Conservation (phyloP, 2,797 vertebrate species). For the Hephaestus fuliginosus region DNA sequence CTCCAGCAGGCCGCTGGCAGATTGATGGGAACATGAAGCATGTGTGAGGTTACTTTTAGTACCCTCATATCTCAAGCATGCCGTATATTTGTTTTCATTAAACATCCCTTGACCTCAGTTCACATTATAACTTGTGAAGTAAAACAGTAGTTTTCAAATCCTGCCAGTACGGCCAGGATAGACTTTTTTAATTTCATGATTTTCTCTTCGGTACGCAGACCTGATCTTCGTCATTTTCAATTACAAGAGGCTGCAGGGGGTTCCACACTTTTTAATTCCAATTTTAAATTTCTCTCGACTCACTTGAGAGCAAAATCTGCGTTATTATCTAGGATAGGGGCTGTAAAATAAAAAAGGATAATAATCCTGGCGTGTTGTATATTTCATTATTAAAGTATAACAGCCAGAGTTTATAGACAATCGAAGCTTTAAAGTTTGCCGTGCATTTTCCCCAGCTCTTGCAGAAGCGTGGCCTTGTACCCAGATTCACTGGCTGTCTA, state of each 20-base stretch:
- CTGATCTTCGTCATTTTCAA: conserved; percentile 52
- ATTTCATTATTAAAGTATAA: conserved; percentile 31
- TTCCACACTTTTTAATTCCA: conserved; percentile 2
- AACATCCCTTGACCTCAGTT: conserved; percentile 44
- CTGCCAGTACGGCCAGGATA: not conserved
- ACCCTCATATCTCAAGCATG: conserved; percentile 34
- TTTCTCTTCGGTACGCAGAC: conserved; percentile 35
- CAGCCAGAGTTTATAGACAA: conserved; percentile 27
- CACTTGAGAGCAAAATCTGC: conserved; percentile 24
- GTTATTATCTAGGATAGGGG: conserved; percentile 13
- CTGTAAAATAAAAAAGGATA: conserved; percentile 12
- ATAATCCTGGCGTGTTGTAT: not conserved
- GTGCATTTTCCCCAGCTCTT: conserved; percentile 23
- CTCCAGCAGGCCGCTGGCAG: conserved; percentile 40
- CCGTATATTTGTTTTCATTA: conserved; percentile 43
- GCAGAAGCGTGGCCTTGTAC: conserved; percentile 27
- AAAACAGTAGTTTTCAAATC: conserved; percentile 12
- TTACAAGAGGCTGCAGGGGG: conserved; percentile 43
- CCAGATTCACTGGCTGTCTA: conserved; percentile 38
- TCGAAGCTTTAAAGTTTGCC: conserved; percentile 25
- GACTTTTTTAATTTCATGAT: conserved; percentile 44
- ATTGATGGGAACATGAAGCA: conserved; percentile 27
- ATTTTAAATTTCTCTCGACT: conserved; percentile 31
- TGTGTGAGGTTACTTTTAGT: conserved; percentile 33
- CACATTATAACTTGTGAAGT: conserved; percentile 5